phyloP scores from a whole-genome alignment of 1,140 invertebrate species.

The Periplaneta americana region DNA sequence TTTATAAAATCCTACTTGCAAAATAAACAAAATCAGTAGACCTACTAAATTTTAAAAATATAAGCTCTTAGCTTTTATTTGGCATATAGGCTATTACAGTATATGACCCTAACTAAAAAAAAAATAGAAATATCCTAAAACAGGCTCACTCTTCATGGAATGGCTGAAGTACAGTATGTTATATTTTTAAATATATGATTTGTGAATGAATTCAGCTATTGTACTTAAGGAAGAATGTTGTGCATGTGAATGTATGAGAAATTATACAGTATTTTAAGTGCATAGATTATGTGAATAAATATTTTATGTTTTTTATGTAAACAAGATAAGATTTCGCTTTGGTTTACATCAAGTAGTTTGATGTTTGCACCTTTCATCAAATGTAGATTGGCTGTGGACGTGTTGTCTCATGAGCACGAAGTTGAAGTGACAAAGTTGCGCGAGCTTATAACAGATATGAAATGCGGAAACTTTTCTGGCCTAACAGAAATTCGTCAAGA shows the following conservation, averaged over 20 bases:
- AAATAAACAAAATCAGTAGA: too few relatives aligned
- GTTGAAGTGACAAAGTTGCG: conserved; percentile 14
- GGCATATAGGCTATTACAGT: too few relatives aligned
- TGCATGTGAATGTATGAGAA: not conserved
- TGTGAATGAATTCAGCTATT: not conserved
- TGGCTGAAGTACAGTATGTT: too few relatives aligned
- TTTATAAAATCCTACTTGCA: too few relatives aligned
- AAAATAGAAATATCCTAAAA: too few relatives aligned
- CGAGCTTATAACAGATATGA: not conserved
- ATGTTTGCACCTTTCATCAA: not conserved
- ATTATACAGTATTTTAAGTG: not conserved
- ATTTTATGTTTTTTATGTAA: not conserved
- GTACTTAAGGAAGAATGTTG: not conserved
- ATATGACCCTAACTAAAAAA: too few relatives aligned
- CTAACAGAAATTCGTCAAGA: conserved; percentile 41
- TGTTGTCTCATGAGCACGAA: conserved; percentile 19
- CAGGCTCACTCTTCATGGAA: too few relatives aligned
- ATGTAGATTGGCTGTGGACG: conserved; percentile 20
- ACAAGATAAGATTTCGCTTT: not conserved
- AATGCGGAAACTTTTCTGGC: conserved; percentile 8
- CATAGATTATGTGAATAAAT: not conserved
- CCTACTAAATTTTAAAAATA: too few relatives aligned
- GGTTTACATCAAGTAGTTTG: not conserved
- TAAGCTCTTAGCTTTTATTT: too few relatives aligned
- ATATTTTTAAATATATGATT: too few relatives aligned